phyloP scores from a whole-genome alignment of 2,888 invertebrate species.

The Spodoptera exigua region DNA sequence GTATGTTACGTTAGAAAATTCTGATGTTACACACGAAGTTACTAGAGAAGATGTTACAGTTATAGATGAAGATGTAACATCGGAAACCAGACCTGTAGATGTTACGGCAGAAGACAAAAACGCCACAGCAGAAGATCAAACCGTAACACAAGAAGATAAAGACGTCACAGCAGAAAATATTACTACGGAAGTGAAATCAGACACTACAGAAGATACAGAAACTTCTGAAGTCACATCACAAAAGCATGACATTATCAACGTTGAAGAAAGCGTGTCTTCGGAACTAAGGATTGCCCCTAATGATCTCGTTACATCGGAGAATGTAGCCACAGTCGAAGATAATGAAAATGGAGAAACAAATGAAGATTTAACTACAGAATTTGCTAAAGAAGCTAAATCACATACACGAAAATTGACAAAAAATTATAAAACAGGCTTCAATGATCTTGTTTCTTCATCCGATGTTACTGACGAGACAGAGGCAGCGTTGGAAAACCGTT shows the following conservation, averaged over 20 bases:
- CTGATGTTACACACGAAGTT: neutral
- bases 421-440: too few species aligned
- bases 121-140: neutral
- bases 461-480: neutral
- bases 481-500: neutral
- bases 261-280: neutral
- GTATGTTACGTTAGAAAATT: neutral
- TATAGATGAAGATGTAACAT: conserved; percentile 4
- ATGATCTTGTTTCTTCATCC: too few species aligned
- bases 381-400: neutral
- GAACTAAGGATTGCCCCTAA: neutral
- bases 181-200: neutral
- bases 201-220: neutral
- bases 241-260: neutral
- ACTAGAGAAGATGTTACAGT: conserved; percentile 4
- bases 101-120: neutral
- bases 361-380: neutral
- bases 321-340: neutral
- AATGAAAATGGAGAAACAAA: neutral
- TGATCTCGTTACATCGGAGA: neutral
- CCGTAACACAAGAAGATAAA: conserved; percentile 1
- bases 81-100: neutral
- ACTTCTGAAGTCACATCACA: neutral
- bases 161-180: neutral
- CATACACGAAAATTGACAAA: too few species aligned